Conservation (phyloP, 2,797 vertebrate genomes). For the Poecilia velifera region DNA sequence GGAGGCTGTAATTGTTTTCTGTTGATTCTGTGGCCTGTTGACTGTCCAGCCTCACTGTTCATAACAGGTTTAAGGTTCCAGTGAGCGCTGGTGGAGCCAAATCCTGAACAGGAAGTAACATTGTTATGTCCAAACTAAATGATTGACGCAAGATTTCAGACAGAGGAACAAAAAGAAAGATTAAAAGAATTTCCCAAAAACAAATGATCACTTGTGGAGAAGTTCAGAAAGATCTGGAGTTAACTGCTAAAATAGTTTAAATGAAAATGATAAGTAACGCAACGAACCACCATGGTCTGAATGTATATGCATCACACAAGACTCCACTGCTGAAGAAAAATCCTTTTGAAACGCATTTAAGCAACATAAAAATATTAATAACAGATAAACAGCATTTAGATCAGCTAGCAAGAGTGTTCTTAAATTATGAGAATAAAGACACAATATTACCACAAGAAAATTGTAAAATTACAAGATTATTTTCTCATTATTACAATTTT, state of each 20-base stretch:
- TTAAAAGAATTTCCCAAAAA: not conserved
- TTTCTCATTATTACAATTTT: not conserved
- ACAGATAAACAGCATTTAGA: not conserved
- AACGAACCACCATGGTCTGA: not conserved
- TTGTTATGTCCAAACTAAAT: not conserved
- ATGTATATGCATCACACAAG: not conserved
- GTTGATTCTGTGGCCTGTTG: slow-evolving; percentile 63
- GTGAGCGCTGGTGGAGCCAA: not conserved
- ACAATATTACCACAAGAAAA: not conserved
- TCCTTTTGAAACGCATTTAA: not conserved
- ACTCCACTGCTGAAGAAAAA: not conserved
- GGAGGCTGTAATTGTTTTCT: slow-evolving; percentile 70
- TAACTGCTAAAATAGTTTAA: not conserved
- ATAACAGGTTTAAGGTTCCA: not conserved
- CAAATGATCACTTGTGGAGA: not conserved
- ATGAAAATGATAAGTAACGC: not conserved
- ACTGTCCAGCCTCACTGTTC: not conserved
- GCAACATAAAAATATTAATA: too few species aligned
- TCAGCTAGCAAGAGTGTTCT: not conserved
- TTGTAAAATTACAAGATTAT: not conserved
- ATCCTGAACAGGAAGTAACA: not conserved
- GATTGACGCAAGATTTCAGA: not conserved
- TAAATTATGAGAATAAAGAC: not conserved
- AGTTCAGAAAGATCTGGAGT: not conserved
- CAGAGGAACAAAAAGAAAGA: not conserved